Conservation (phyloP, 2,888 invertebrate species). For the Sphaeridia pumilis region DNA sequence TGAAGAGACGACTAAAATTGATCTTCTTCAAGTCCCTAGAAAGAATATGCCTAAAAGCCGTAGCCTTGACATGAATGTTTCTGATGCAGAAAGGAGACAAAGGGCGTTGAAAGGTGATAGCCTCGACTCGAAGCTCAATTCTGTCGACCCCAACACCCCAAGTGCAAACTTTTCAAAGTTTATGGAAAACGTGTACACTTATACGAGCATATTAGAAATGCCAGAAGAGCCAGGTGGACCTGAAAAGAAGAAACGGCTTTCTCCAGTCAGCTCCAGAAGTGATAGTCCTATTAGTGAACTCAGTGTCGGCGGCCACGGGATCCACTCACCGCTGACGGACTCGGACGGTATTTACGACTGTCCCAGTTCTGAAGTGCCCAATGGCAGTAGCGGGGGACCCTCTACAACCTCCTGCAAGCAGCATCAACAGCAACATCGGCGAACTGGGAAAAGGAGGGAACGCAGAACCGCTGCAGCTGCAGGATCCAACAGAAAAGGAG, state of each 20-base stretch:
- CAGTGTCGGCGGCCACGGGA: slow-evolving; percentile 37
- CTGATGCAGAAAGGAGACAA: slow-evolving; percentile 12
- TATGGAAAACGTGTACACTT: slow-evolving; percentile 8
- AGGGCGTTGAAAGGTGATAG: slow-evolving; percentile 33
- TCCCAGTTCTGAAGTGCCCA: slow-evolving; percentile 54
- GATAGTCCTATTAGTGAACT: slow-evolving; percentile 67
- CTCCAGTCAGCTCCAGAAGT: slow-evolving; percentile 65
- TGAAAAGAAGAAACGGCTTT: slow-evolving; percentile 50
- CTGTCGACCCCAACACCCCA: slow-evolving; percentile 20
- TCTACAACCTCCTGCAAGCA: slow-evolving; percentile 6
- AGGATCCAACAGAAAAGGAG: slow-evolving; percentile 37
- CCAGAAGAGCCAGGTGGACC: slow-evolving; percentile 1
- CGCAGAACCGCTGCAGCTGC: slow-evolving; percentile 18
- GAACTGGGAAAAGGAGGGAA: slow-evolving; percentile 49
- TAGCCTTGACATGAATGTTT: slow-evolving; percentile 44
- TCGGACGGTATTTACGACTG: slow-evolving; percentile 70
- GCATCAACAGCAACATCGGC: slow-evolving; percentile 50
- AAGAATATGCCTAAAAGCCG: slow-evolving; percentile 42
- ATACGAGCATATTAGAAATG: slow-evolving; percentile 37
- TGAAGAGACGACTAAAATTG: slow-evolving; percentile 13
- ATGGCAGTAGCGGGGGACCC: slow-evolving; percentile 9
- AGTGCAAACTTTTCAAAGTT: slow-evolving; percentile 19
- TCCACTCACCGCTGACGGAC: slow-evolving; percentile 57
- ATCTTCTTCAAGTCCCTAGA: slow-evolving; percentile 41
- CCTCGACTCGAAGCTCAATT: slow-evolving; percentile 36